phyloP scores from a whole-genome alignment of 2,797 vertebrate genomes.

The Melanotaenia nigrans region DNA sequence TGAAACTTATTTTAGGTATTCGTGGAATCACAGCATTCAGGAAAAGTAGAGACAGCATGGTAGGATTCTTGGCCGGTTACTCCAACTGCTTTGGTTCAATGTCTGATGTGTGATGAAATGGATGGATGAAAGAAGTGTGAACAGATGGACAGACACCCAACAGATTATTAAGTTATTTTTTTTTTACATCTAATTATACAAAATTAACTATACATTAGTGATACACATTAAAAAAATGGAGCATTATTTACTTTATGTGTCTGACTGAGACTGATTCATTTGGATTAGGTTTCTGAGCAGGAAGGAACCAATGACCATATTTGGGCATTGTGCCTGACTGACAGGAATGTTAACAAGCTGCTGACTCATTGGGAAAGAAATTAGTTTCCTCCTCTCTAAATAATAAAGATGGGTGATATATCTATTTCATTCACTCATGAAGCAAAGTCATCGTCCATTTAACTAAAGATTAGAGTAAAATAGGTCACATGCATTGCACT shows the following conservation, averaged over 20 bases:
- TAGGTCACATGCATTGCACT: neutral
- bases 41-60: neutral
- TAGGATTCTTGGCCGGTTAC: neutral
- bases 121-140: conserved; percentile 14
- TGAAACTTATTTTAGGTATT: conserved; percentile 3
- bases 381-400: neutral
- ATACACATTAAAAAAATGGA: neutral
- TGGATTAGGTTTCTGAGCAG: conserved; percentile 11
- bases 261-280: neutral
- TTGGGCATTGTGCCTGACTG: conserved; percentile 22
- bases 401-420: neutral
- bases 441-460: neutral
- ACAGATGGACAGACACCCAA: conserved; percentile 25
- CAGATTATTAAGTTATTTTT: neutral
- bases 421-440: neutral
- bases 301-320: conserved; percentile 49
- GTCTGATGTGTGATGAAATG: neutral
- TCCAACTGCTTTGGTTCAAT: neutral
- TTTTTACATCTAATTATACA: neutral
- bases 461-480: conserved; percentile 11
- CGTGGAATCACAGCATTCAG: neutral
- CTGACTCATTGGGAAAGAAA: conserved; percentile 44
- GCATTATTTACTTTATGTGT: neutral
- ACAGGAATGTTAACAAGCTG: conserved; percentile 10
- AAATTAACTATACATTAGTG: neutral